Evolutionary conservation across 2,888 invertebrate genomes (phyloP).

Genomic region (Agriopis leucophaearia): DNA sequence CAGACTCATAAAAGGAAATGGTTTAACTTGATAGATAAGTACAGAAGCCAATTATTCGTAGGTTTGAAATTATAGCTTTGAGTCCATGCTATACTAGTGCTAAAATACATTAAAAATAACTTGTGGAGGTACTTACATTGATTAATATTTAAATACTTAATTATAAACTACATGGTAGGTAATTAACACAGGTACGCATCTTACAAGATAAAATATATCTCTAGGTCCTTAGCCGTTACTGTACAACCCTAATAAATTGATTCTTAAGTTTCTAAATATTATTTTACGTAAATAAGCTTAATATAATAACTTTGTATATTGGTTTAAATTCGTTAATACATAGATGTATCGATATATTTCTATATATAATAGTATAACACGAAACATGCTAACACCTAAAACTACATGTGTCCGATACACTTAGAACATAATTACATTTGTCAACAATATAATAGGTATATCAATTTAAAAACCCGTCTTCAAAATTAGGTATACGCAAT

Average conservation of each 20-base stretch:
- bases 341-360: neutral
- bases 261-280: neutral
- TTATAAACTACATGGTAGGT: conserved; percentile 15
- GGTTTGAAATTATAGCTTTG: conserved; percentile 17
- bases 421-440: no score
- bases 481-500: no score
- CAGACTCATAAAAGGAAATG: conserved; percentile 14
- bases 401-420: neutral
- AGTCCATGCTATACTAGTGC: neutral
- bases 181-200: conserved; percentile 31
- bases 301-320: conserved; percentile 3
- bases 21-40: conserved; percentile 41
- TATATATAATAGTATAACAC: neutral
- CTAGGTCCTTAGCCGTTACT: conserved; percentile 12
- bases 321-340: conserved; percentile 1
- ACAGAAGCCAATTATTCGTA: conserved; percentile 44
- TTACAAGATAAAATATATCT: conserved; percentile 8
- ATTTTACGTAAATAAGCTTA: neutral
- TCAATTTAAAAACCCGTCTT: no score
- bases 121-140: conserved; percentile 10
- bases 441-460: no score
- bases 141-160: conserved; percentile 17
- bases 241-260: neutral
- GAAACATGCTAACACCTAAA: neutral
- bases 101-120: conserved; percentile 13